phyloP scores from a whole-genome alignment of 1,140 invertebrate species.

The Conopomorpha cramerella region DNA sequence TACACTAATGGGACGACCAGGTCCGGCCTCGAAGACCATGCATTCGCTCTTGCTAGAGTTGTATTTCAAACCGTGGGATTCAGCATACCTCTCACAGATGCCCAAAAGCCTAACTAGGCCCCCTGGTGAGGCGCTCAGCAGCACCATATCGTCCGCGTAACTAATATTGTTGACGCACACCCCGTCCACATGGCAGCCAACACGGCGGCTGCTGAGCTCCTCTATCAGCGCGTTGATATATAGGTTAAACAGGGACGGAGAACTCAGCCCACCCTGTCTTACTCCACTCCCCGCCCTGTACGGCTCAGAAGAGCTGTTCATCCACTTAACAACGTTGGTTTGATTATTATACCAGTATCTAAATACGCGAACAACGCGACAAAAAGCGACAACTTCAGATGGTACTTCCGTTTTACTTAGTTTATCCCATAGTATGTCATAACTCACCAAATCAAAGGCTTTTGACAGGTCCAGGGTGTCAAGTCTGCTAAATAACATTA shows the following conservation, averaged over 20 bases:
- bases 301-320: neutral
- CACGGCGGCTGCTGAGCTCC: constrained; percentile 1
- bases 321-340: constrained; percentile 1
- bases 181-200: constrained; percentile 1
- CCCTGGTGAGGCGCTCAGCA: neutral
- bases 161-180: too few relatives aligned
- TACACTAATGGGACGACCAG: too few relatives aligned
- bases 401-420: neutral
- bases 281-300: constrained; percentile 1
- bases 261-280: constrained; percentile 2
- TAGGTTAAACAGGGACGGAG: constrained; percentile 3
- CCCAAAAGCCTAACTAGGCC: neutral
- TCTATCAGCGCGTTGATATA: constrained; percentile 2
- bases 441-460: too few relatives aligned
- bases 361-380: too few relatives aligned
- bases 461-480: too few relatives aligned
- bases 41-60: constrained; percentile 1
- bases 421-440: too few relatives aligned
- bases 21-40: too few relatives aligned
- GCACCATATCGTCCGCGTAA: too few relatives aligned
- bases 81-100: constrained; percentile 2
- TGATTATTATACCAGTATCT: constrained; percentile 3
- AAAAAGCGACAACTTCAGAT: neutral
- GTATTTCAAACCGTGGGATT: neutral
- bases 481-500: too few relatives aligned